phyloP scores from a whole-genome alignment of 2,888 invertebrate genomes.

The Leptopilina syphax region DNA sequence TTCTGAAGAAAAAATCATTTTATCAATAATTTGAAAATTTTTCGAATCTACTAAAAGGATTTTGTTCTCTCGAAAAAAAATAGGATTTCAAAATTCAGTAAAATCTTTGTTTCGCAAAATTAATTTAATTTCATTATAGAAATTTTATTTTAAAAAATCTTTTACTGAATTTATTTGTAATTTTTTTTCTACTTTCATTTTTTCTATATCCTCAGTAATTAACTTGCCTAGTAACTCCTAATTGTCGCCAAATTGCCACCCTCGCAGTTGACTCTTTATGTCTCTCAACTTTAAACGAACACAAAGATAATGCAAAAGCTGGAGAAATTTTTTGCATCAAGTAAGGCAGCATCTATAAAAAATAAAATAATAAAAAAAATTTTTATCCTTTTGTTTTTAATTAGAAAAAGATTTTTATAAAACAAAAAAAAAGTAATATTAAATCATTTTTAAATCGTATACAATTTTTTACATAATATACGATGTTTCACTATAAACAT shows the following conservation, averaged over 20 bases:
- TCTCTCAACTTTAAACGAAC: constrained; percentile 87
- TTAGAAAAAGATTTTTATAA: no score
- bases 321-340: constrained; percentile 84
- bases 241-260: constrained; percentile 91
- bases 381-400: background rate
- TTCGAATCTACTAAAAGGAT: background rate
- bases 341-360: constrained; percentile 83
- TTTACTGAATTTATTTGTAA: no score
- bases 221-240: constrained; percentile 83
- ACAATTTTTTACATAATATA: no score
- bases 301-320: constrained; percentile 85
- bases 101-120: no score
- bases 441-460: background rate
- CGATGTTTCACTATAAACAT: no score
- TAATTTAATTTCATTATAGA: no score
- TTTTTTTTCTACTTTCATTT: background rate
- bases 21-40: no score
- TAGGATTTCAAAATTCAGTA: no score
- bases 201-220: background rate
- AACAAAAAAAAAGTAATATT: background rate
- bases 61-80: background rate
- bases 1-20: constrained; percentile 61
- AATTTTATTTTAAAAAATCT: no score
- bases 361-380: background rate
- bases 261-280: constrained; percentile 90